Base-by-base conservation (phyloP, 2,888 invertebrate genomes). In the Megamerina dolium region DNA sequence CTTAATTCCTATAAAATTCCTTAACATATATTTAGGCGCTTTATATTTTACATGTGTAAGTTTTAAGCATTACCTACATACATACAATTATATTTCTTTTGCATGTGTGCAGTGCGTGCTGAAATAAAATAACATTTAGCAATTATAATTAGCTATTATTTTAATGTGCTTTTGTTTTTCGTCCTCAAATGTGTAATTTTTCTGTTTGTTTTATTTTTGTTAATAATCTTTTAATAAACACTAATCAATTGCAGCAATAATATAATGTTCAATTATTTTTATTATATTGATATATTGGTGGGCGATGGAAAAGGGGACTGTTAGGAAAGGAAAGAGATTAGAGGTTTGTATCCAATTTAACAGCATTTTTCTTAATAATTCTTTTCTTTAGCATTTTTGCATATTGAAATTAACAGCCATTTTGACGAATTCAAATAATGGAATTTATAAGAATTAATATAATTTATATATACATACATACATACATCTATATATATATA, bases 391-490 rank as follows among this genome's bases (percentile, higher is more conserved):
- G 26, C 21, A 37, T 40, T 35, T 68, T 57, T 54, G 66, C 70
- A 38, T 75, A 62, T 60, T 68, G 65, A 63, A 61, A 66, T 66
- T 67, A 67, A 67, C 66, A 67, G 66, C 66, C 66, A 61, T 67
- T 67, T 67, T 67, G 66, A 67, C 66, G 66, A 67, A 64, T 64
- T 56, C 43, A 55, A 58, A 59, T 29, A 47, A 32, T 31, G 37
- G 13, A 37, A 37, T 32, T 45, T 37, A 26, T 40, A 36, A 30
- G 20, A 45, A 45, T 10, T 35, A 12, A 49, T 45, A n/a, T n/a
- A n/a, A n/a, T n/a, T n/a, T n/a, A n/a, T n/a, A n/a, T n/a, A n/a
- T n/a, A n/a, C n/a, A n/a, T n/a, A n/a, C n/a, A n/a, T n/a, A n/a
- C n/a, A n/a, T n/a, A n/a, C n/a, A n/a, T n/a, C n/a, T n/a, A n/a